Base-by-base conservation (phyloP, 2,113 vertebrate genomes). In the Pyrgilauda ruficollis region DNA sequence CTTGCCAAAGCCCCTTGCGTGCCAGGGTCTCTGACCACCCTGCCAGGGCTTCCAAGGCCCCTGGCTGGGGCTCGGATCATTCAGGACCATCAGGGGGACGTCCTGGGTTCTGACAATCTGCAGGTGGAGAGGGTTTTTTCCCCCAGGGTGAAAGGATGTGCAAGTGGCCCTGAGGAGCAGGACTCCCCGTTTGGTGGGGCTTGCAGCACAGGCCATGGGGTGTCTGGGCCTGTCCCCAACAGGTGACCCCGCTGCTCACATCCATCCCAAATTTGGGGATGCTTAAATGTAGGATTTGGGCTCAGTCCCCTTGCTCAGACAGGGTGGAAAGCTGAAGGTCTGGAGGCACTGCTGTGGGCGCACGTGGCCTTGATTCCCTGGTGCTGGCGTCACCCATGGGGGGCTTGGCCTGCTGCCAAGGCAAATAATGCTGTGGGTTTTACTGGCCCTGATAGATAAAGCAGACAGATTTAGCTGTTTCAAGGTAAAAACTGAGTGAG, bases 381-480 rank as follows among this genome's bases (percentile, higher is more conserved):
- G 16, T 2, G 14, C 9, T 23, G 20, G 37, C 47, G 17, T 69
- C 2, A 0, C 39, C 50, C 2, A 0, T 2, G 6, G 43, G 23
- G 37, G 35, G 9, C 19, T 62, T 23, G 1, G 1, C 43, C 27
- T 69, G 44, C 13, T 16, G 24, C 30, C 35, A 37, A 69, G 50
- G 43, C 8, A 61, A 75, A 73, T 10, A 15, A 5, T 43, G 26
- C 49, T 15, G 10, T 26, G 37, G 33, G n/a, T 27, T 76, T 79
- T 62, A 20, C 46, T 1, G 9, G 12, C 30, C 26, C 37, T 1
- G 0, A 18, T 0, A 37, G 53, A 43, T 26, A 82, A 75, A 89
- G 23, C 10, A 86, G 27, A 15, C 13, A 43, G 20, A 46, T 66
- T 61, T 76, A 53, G 41, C 12, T 27, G 5, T 41, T 88, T 43